phyloP scores from a whole-genome alignment of 2,113 vertebrate genomes.

The Rhizomys pruinosus region DNA sequence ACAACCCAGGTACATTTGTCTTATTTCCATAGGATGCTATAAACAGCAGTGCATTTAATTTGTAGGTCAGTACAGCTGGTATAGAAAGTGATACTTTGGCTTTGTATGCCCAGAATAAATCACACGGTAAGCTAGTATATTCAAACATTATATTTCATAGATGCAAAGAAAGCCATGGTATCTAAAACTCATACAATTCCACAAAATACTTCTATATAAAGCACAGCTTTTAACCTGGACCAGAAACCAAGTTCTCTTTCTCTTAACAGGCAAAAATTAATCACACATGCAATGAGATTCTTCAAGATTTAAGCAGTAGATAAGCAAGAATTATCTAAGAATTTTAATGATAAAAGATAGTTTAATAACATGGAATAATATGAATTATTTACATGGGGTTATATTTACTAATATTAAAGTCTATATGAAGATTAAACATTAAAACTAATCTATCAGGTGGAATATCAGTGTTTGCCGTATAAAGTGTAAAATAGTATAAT shows the following conservation, averaged over 20 bases:
- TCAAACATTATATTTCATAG: neutral
- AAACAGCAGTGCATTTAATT: too few relatives aligned
- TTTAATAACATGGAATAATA: neutral
- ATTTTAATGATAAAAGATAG: conserved; percentile 5
- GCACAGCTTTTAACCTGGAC: too few relatives aligned
- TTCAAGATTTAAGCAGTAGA: neutral
- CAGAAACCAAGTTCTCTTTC: neutral
- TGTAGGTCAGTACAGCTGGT: too few relatives aligned
- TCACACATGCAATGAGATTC: neutral
- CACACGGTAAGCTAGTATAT: too few relatives aligned
- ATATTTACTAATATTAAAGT: conserved; percentile 7
- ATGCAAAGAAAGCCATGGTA: too few relatives aligned
- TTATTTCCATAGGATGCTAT: too few relatives aligned
- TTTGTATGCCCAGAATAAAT: too few relatives aligned
- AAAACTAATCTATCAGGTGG: neutral
- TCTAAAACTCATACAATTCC: neutral
- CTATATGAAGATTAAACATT: neutral
- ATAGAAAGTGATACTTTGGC: too few relatives aligned
- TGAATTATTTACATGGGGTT: neutral
- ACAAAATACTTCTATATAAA: neutral
- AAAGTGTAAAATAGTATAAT: neutral
- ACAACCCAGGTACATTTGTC: too few relatives aligned
- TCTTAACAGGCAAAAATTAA: neutral
- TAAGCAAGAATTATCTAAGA: neutral
- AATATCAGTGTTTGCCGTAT: neutral